Percentiles rank a stretch among this genome's conserved stretches.
Evolutionary conservation across 2,888 invertebrate genomes (phyloP).

Genomic region (Camptogramma bilineatum): DNA sequence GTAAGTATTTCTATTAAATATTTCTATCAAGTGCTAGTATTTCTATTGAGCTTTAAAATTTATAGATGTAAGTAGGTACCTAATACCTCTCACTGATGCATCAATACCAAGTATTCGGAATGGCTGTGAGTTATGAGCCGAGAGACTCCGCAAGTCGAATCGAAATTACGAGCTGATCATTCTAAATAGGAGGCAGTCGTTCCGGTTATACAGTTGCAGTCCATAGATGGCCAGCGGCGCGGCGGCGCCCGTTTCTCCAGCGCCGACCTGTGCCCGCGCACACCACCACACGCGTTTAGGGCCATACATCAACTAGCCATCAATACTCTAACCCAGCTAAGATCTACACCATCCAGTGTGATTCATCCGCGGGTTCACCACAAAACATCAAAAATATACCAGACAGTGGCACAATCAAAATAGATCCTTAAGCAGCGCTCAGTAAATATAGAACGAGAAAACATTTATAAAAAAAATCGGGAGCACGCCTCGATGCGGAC

Average conservation of each 20-base stretch:
- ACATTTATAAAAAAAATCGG: constrained; percentile 62
- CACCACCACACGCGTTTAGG: constrained; percentile 33
- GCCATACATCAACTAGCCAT: constrained; percentile 29
- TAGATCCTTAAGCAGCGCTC: constrained; percentile 64
- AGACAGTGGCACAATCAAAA: constrained; percentile 56
- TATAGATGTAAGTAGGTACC: background rate
- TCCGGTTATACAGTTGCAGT: constrained; percentile 81
- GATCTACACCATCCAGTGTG: constrained; percentile 22
- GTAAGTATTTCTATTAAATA: no score
- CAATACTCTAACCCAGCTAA: constrained; percentile 22
- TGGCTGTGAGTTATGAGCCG: constrained; percentile 42
- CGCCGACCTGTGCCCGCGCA: constrained; percentile 44
- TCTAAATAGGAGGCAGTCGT: constrained; percentile 72
- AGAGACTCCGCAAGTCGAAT: constrained; percentile 59
- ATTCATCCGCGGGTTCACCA: constrained; percentile 26
- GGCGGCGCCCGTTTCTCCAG: constrained; percentile 72
- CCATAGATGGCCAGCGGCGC: constrained; percentile 76
- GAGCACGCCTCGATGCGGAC: constrained; percentile 56
- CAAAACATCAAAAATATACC: constrained; percentile 29
- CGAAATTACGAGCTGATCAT: constrained; percentile 70
- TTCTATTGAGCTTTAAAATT: background rate
- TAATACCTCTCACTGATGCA: constrained; percentile 19
- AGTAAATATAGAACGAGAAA: constrained; percentile 59
- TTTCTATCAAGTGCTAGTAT: no score
- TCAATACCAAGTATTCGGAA: constrained; percentile 24